A percentile compares a stretch with the other conserved stretches of the same genome.
phyloP scores from a whole-genome alignment of 2,113 vertebrate genomes.

The Ailurus styani region DNA sequence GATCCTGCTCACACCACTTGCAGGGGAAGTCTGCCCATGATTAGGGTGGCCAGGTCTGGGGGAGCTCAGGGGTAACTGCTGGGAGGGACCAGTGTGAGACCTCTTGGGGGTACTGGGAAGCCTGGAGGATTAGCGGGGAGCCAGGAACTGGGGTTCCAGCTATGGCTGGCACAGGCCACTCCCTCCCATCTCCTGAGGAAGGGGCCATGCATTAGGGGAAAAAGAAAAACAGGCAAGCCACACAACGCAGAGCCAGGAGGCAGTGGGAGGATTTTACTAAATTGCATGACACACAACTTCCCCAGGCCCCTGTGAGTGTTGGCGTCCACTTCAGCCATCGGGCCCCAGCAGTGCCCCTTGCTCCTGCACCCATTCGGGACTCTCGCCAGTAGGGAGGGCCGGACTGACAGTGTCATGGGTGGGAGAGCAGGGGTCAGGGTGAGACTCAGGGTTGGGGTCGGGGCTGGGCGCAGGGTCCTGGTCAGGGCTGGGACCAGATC shows the following conservation, averaged over 20 bases:
- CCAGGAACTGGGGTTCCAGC: background rate
- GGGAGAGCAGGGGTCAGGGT: background rate
- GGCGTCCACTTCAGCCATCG: constrained; percentile 41
- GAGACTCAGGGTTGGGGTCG: background rate
- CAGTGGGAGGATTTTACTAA: constrained; percentile 71
- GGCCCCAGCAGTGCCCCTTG: constrained; percentile 58
- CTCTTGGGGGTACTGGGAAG: background rate
- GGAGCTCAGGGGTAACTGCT: background rate
- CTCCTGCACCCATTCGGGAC: constrained; percentile 7
- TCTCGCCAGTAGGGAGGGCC: background rate
- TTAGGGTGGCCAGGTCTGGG: background rate
- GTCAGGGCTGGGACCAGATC: background rate
- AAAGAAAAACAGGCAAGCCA: background rate
- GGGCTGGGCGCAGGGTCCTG: background rate
- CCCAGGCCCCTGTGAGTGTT: background rate
- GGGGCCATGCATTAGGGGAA: background rate
- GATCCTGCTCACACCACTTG: background rate
- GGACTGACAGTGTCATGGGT: background rate
- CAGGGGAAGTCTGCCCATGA: background rate
- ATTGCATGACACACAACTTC: constrained; percentile 49
- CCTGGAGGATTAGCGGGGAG: background rate
- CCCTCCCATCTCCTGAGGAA: background rate
- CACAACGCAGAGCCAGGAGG: constrained; percentile 18
- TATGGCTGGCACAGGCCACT: background rate
- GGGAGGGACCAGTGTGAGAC: background rate